phyloP scores from a whole-genome alignment of 2,113 vertebrate genomes.

The Scatophagus argus region DNA sequence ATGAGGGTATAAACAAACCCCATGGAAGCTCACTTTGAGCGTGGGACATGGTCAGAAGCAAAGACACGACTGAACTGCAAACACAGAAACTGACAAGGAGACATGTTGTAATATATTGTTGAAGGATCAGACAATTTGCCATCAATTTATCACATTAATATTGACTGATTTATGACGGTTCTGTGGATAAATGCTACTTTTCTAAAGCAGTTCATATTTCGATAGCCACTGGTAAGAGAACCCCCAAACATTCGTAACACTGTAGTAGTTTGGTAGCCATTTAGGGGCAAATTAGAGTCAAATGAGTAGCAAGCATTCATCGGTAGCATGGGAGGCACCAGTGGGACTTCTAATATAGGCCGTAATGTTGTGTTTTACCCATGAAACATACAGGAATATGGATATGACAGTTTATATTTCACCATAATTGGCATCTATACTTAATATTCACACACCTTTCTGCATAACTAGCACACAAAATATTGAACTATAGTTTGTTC shows the following conservation, averaged over 20 bases:
- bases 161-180: not conserved
- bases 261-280: constrained; percentile 11
- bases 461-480: not conserved
- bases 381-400: not conserved
- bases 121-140: constrained; percentile 6
- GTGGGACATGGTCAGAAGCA: constrained; percentile 20
- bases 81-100: constrained; percentile 42
- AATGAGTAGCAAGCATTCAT: constrained; percentile 38
- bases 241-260: not conserved
- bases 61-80: constrained; percentile 52
- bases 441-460: not conserved
- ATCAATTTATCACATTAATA: constrained; percentile 19
- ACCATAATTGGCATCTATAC: not conserved
- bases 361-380: constrained; percentile 23
- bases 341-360: constrained; percentile 25
- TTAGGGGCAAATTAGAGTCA: constrained; percentile 28
- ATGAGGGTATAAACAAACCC: constrained; percentile 72
- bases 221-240: not conserved
- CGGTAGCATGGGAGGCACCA: constrained; percentile 9
- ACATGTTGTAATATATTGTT: constrained; percentile 11
- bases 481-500: constrained; percentile 24
- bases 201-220: constrained; percentile 24
- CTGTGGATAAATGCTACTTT: not conserved
- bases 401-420: not conserved
- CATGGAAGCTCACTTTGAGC: constrained; percentile 54